Base-by-base conservation (phyloP, 1,140 invertebrate species). In the Plectus sambesii region DNA sequence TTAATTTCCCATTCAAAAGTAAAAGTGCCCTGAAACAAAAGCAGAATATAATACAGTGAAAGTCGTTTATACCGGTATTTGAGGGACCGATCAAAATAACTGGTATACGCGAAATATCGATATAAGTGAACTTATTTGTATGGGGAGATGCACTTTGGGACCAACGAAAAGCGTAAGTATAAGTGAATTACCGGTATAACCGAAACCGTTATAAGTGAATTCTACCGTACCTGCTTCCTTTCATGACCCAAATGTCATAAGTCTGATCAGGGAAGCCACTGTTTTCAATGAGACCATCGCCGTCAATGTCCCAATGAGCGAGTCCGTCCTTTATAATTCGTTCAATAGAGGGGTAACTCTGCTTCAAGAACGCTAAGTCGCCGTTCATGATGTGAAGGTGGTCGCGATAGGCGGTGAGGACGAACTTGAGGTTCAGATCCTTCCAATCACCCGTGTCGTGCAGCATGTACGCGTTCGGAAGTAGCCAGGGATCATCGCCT, bases 371-470 rank as follows among this genome's bases (percentile, higher is more conserved):
- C 0, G 73, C 55, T 23, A 77, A 74, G 49, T 74, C 70, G 8
- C 57, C 33, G 5, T 45, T 51, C 3, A 57, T 40, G 12, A 63
- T 72, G 25, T 62, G 68, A 50, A 74, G 72, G 66, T 80, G 84
- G 72, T 88, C 77, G 35, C 77, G 58, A 59, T 73, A 85, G 54
- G 83, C 82, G 73, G 84, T 84, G 35, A 94, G 73, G 20, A 94
- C 81, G 74, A 88, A 92, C 75, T 93, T 92, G 1, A 84, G 74
- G 75, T 88, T 88, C 27, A 94, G 75, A 77, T 94, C 88, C 61
- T 83, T 81, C 88, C 87, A 93, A 52, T 84, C 77, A 43, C 81
- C 81, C 4, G 90, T 86, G 69, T 90, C 83, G 67, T 90, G 86
- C 51, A 88, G 81, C 29, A 81, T 80, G 74, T 94, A 94, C 19